Percentiles rank a stretch among this genome's conserved stretches.
phyloP scores from a whole-genome alignment of 2,797 vertebrate genomes.

The Rhyacichthys aspro region DNA sequence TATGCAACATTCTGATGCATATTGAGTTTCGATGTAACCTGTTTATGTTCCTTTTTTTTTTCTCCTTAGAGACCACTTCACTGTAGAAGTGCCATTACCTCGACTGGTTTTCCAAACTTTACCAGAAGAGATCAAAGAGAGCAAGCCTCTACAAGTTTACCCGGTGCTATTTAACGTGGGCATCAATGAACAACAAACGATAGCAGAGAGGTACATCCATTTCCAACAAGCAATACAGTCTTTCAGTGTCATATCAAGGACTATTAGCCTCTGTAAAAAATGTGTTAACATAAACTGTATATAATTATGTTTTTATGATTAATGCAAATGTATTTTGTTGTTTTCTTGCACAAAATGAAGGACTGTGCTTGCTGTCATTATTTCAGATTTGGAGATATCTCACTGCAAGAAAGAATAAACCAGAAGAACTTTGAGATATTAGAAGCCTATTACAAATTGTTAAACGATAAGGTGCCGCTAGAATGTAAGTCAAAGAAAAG shows the following conservation, averaged over 20 bases:
- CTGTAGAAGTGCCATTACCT: slow-evolving; percentile 94
- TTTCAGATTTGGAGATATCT: slow-evolving; percentile 95
- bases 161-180: slow-evolving; percentile 97
- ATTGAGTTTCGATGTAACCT: slow-evolving; percentile 3
- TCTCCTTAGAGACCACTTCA: slow-evolving; percentile 91
- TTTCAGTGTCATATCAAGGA: too few relatives aligned
- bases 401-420: slow-evolving; percentile 97
- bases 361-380: slow-evolving; percentile 4
- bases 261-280: too few relatives aligned
- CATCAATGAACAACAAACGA: slow-evolving; percentile 98
- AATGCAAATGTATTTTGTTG: not conserved
- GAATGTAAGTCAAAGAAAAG: slow-evolving; percentile 89
- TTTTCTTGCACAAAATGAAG: not conserved
- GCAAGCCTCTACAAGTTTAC: slow-evolving; percentile 86
- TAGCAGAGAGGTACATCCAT: slow-evolving; percentile 91
- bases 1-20: not conserved
- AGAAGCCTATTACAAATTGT: slow-evolving; percentile 91
- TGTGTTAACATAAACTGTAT: too few relatives aligned
- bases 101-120: slow-evolving; percentile 87
- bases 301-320: too few relatives aligned
- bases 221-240: not conserved
- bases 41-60: slow-evolving; percentile 11
- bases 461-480: slow-evolving; percentile 90
- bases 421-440: slow-evolving; percentile 95
- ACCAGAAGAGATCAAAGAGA: slow-evolving; percentile 91